These are phyloP conservation scores for Sylvicapra grimmia DNA, from an alignment of 2,113 vertebrate genomes.

Conservation along the genomic window DNA sequence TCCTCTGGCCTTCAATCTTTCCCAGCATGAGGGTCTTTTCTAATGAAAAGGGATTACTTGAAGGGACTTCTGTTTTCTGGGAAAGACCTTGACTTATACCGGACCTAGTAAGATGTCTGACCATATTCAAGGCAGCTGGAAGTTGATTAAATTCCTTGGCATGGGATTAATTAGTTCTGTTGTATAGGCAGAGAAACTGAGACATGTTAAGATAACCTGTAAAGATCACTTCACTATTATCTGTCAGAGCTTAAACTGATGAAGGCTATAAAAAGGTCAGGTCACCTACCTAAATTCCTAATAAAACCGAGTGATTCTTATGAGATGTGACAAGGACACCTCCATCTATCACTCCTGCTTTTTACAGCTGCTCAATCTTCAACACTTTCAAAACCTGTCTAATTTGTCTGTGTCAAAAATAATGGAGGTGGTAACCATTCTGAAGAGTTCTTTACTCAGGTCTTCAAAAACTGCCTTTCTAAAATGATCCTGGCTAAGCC, in stretches of 20 bases:
- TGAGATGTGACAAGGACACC: not conserved
- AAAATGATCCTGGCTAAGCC: slow-evolving; percentile 20
- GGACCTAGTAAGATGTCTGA: not conserved
- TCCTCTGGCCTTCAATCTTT: not conserved
- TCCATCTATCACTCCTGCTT: slow-evolving; percentile 1
- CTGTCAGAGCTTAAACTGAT: not conserved
- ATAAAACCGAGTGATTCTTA: slow-evolving; percentile 8
- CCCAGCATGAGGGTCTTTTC: not conserved
- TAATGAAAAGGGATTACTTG: not conserved
- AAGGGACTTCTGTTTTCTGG: not conserved
- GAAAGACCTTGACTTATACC: not conserved
- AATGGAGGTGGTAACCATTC: not conserved
- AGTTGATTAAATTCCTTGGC: not conserved
- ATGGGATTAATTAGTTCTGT: not conserved
- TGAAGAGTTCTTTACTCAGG: slow-evolving; percentile 13
- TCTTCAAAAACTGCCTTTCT: slow-evolving; percentile 29
- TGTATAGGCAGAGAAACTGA: not conserved
- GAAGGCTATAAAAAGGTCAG: not conserved
- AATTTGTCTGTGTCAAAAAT: slow-evolving; percentile 26
- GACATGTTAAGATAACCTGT: not conserved
- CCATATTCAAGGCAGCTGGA: not conserved
- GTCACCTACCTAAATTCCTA: not conserved
- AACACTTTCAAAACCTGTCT: not conserved
- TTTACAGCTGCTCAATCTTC: slow-evolving; percentile 26
- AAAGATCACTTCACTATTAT: not conserved